These are phyloP conservation scores for Thalassophryne amazonica DNA, from an alignment of 2,797 vertebrate genomes.

Conservation along the genomic window DNA sequence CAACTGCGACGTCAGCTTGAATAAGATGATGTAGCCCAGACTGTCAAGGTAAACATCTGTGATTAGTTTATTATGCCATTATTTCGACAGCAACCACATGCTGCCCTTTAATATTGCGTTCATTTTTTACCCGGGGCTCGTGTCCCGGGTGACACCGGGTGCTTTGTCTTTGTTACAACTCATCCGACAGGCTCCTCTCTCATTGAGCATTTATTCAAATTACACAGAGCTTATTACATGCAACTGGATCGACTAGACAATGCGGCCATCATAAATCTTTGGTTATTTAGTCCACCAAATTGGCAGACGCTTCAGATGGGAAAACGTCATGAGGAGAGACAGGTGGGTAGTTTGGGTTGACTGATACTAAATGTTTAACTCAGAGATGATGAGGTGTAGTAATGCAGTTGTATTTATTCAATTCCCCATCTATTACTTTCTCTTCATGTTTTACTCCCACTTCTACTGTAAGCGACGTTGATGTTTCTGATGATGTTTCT, in stretches of 20 bases:
- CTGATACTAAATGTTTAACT: slow-evolving; percentile 20
- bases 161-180: slow-evolving; percentile 65
- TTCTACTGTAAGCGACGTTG: too few relatives aligned
- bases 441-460: too few relatives aligned
- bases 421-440: too few relatives aligned
- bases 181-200: slow-evolving; percentile 27
- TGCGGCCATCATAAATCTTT: slow-evolving; percentile 51
- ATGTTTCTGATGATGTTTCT: too few relatives aligned
- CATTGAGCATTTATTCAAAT: slow-evolving; percentile 62
- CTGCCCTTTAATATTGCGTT: slow-evolving; percentile 64
- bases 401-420: background rate
- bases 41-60: slow-evolving; percentile 63
- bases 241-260: slow-evolving; percentile 28
- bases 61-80: slow-evolving; percentile 59
- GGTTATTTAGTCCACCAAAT: slow-evolving; percentile 39
- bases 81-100: slow-evolving; percentile 55
- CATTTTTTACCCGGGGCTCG: slow-evolving; percentile 59
- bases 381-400: background rate
- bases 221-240: slow-evolving; percentile 59
- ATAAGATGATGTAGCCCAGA: slow-evolving; percentile 42
- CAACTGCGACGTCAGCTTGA: slow-evolving; percentile 32
- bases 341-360: background rate
- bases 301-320: slow-evolving; percentile 14
- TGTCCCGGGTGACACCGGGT: slow-evolving; percentile 48
- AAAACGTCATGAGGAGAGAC: background rate